Percentiles rank a stretch among this genome's conserved stretches.
Conservation (phyloP, 2,888 invertebrate species). For the Homarus gammarus region DNA sequence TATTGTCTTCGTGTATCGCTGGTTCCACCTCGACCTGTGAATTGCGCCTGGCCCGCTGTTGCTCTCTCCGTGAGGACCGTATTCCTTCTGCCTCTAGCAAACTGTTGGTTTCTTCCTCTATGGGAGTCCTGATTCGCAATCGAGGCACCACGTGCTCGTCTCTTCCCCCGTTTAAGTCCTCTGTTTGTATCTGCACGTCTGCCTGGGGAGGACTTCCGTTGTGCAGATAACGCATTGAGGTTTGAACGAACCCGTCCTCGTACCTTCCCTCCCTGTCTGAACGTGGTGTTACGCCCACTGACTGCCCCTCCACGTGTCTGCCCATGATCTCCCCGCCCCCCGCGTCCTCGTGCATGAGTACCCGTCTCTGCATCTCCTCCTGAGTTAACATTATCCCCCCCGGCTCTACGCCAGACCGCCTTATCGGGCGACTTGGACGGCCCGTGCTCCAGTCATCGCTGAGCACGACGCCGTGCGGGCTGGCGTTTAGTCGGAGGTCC, state of each 20-base stretch:
- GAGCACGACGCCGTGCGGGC: slow-evolving; percentile 75
- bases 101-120: slow-evolving; percentile 74
- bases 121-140: slow-evolving; percentile 69
- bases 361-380: slow-evolving; percentile 68
- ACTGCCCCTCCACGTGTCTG: slow-evolving; percentile 64
- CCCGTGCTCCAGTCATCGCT: slow-evolving; percentile 75
- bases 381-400: slow-evolving; percentile 70
- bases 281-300: slow-evolving; percentile 52
- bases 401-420: slow-evolving; percentile 75
- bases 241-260: slow-evolving; percentile 28
- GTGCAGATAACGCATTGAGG: slow-evolving; percentile 34
- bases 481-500: slow-evolving; percentile 76
- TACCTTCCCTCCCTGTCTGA: slow-evolving; percentile 11
- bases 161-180: slow-evolving; percentile 39
- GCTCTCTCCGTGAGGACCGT: slow-evolving; percentile 55
- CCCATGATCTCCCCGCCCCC: slow-evolving; percentile 69
- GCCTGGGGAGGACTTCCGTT: slow-evolving; percentile 54
- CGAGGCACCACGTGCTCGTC: slow-evolving; percentile 59
- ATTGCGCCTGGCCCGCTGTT: slow-evolving; percentile 47
- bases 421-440: slow-evolving; percentile 70
- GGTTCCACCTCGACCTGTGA: slow-evolving; percentile 50
- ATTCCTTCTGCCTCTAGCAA: slow-evolving; percentile 68
- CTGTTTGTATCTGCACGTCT: slow-evolving; percentile 66
- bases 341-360: slow-evolving; percentile 70
- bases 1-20: slow-evolving; percentile 42